Conservation (phyloP, 2,113 vertebrate genomes). For the Nettapus auritus region DNA sequence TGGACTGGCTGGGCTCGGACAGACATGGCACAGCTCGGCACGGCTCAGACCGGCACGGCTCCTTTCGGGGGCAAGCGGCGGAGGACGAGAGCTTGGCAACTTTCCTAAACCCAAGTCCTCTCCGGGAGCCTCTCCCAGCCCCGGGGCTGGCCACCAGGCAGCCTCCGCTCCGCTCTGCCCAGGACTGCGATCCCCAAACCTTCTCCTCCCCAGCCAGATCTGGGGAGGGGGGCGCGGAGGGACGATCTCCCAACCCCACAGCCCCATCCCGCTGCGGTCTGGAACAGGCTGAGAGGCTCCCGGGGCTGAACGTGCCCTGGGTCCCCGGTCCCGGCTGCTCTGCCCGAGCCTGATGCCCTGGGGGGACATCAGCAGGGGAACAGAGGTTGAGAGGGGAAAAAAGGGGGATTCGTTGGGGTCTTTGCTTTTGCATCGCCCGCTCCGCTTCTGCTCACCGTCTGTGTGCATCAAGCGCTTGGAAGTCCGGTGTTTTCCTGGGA, state of each 20-base stretch:
- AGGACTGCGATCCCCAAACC: neutral
- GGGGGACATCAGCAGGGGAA: neutral
- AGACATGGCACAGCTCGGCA: no score
- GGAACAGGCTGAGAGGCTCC: neutral
- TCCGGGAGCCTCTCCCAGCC: neutral
- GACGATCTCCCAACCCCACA: neutral
- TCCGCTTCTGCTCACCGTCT: neutral
- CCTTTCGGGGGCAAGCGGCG: neutral
- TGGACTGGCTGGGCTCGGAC: neutral
- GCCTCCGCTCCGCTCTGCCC: neutral
- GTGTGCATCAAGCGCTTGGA: neutral
- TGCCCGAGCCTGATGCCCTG: neutral
- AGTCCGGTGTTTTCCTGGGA: neutral
- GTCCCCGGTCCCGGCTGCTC: no score
- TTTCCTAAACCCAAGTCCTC: neutral
- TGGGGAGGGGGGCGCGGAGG: neutral
- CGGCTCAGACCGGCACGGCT: neutral
- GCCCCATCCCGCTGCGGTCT: neutral
- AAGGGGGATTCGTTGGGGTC: neutral
- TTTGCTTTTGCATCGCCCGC: neutral
- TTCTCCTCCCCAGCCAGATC: neutral
- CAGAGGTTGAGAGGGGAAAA: neutral
- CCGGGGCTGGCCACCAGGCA: neutral
- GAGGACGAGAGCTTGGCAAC: neutral
- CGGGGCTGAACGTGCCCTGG: no score